phyloP scores from a whole-genome alignment of 2,888 invertebrate genomes.

The Drosophila neonasuta region DNA sequence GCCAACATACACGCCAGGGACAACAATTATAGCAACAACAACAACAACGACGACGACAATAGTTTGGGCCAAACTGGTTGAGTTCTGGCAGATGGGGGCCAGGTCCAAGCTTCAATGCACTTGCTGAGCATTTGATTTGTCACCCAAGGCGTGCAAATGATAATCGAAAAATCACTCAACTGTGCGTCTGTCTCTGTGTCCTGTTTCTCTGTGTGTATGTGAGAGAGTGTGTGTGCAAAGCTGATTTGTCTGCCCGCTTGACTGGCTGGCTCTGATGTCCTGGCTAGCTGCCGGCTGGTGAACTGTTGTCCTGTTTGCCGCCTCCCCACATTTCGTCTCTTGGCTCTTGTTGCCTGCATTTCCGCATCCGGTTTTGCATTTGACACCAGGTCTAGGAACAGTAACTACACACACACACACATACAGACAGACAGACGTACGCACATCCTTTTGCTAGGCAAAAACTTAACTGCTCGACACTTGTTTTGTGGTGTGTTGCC shows the following conservation, averaged over 20 bases:
- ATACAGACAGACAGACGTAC: conserved; percentile 2
- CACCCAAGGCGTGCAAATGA: conserved; percentile 78
- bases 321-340: conserved; percentile 31
- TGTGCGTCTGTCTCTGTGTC: conserved; percentile 54
- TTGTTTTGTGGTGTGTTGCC: conserved; percentile 75
- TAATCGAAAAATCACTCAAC: conserved; percentile 77
- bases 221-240: conserved; percentile 47
- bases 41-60: conserved; percentile 8
- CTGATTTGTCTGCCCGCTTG: conserved; percentile 74
- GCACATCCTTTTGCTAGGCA: conserved; percentile 49
- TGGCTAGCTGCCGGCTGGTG: conserved; percentile 41
- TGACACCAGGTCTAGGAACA: conserved; percentile 60
- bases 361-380: conserved; percentile 78
- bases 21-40: conserved; percentile 24
- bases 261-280: conserved; percentile 65
- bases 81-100: conserved; percentile 28
- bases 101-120: conserved; percentile 55
- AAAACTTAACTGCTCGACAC: conserved; percentile 75
- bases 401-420: conserved; percentile 55
- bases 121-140: conserved; percentile 75
- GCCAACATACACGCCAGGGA: conserved; percentile 36
- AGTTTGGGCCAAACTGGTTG: conserved; percentile 34
- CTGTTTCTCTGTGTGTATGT: conserved; percentile 18
- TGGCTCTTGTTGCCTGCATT: conserved; percentile 65
- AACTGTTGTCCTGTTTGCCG: conserved; percentile 28